Base-by-base conservation (phyloP, 2,888 invertebrate species). In the Helobdella robusta region DNA sequence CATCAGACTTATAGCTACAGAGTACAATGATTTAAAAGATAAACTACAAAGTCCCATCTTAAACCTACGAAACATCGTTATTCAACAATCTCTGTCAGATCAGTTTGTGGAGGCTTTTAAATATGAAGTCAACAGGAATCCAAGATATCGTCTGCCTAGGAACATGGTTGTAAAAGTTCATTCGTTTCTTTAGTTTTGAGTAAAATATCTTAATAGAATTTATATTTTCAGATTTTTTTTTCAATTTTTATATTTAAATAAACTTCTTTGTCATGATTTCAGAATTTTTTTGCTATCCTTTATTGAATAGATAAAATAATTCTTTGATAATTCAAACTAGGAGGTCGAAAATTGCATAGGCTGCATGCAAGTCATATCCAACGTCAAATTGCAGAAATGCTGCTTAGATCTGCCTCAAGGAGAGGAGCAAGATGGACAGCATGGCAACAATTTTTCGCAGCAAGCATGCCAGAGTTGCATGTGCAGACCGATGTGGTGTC, bases 401-500 rank as follows among this genome's bases (percentile, higher is more conserved):
- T 92, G 90, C 76, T 78, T 74, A 30, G 71, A 61, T 34, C 64
- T 20, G 8, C 34, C 5, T 4, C 44, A 40, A n/a, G n/a, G n/a
- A n/a, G n/a, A n/a, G n/a, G 30, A 54, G 18, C 54, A 28, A 6
- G 20, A n/a, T 25, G 50, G 20, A 11, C 25, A 6, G 6, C 3
- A 8, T 30, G 65, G 59, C 46, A 28, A 36, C 18, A 35, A 35
- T 1, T 15, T 15, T 15, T 20, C 71, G 25, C 52, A 59, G 0
- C 78, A 80, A 63, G 71, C 75, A 66, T 86, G 86, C 60, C 82
- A 75, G 20, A 81, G 77, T 62, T 89, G 88, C 75, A 85, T 85
- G 75, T 89, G 88, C 77, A 85, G 89, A 63, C 91, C 90, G 30
- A 86, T 91, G 85, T 92, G 92, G 91, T 93, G 92, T 81, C 81